Base-by-base conservation (phyloP, 2,888 invertebrate genomes). In the Herminia tarsipennalis region DNA sequence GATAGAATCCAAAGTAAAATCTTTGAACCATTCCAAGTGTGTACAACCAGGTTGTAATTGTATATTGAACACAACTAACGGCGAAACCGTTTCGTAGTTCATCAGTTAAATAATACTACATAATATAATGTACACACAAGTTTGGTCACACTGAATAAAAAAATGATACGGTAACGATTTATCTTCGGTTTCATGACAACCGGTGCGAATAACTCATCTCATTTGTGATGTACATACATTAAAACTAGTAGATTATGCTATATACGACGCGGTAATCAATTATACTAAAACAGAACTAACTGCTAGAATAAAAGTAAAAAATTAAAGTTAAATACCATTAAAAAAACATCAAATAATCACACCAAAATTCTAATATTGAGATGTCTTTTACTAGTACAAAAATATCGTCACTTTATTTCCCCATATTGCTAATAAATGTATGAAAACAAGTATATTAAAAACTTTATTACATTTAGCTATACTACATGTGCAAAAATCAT, bases 371-470 rank as follows among this genome's bases (percentile, higher is more conserved):
- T 63, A 70, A 62, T 58, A 66, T 68, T 49, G 69, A 75, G 68
- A 80, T 82, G 81, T 85, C 75, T 83, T 84, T 83, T 76, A 75
- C 61, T 76, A 78, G 88, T 88, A 89, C 77, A 89, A 89, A 89
- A 89, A 88, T 88, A 89, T 88, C 61, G 63, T 83, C 70, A 79
- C 68, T 78, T 41, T 45, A 51, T 56, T n/a, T n/a, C 30, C 43
- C 18, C 53, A 46, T 47, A 45, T 49, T 35, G 32, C 47, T 42
- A 62, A 50, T 49, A 49, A 40, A 30, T 50, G 62, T 57, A 66
- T 58, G 60, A 58, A 60, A 63, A 48, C 16, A 60, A 36, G 27
- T 46, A 47, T 44, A 20, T 43, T 43, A 33, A 56, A n/a, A 56
- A 46, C 22, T 52, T 39, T 37, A 55, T 48, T 38, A 40, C 36